These are phyloP conservation scores for Pediacus dermestoides DNA, from an alignment of 2,888 invertebrate species.

Conservation along the genomic window DNA sequence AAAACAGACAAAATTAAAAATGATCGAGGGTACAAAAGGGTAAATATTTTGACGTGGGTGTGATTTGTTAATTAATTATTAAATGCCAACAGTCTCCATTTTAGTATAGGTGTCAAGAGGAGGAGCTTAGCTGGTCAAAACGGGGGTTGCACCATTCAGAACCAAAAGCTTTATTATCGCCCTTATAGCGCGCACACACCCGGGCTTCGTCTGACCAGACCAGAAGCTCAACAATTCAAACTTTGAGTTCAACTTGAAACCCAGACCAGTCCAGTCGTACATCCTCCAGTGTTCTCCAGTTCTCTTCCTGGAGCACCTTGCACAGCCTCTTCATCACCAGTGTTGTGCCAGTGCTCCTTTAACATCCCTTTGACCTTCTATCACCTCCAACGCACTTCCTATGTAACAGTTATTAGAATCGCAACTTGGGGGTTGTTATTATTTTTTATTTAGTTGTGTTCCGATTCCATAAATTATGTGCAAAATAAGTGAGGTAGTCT, in stretches of 20 bases:
- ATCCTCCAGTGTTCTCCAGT: conserved; percentile 3
- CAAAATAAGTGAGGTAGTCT: too few species aligned
- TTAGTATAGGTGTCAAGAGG: conserved; percentile 37
- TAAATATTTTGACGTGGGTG: conserved; percentile 37
- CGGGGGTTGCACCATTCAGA: conserved; percentile 37
- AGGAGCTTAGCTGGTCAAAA: conserved; percentile 37
- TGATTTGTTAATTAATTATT: conserved; percentile 41
- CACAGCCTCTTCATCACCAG: too few species aligned
- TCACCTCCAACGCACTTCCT: too few species aligned
- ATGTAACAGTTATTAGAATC: too few species aligned
- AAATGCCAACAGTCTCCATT: conserved; percentile 37
- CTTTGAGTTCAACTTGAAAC: conserved; percentile 15
- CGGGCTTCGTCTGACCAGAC: conserved; percentile 8
- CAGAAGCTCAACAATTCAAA: conserved; percentile 13
- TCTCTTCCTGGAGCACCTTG: too few species aligned
- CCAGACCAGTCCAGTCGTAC: conserved; percentile 9
- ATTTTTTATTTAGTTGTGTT: too few species aligned
- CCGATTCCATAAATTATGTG: too few species aligned
- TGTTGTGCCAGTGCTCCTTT: too few species aligned
- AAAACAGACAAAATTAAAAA: conserved; percentile 27
- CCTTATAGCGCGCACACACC: conserved; percentile 25
- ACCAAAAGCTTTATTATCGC: conserved; percentile 30
- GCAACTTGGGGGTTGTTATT: too few species aligned
- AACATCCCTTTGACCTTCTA: too few species aligned
- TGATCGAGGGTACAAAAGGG: conserved; percentile 24